Evolutionary conservation across 2,113 vertebrate genomes (phyloP), one percentile per base, ranked within the genome.

Genomic region (Aegotheles bennettii): DNA sequence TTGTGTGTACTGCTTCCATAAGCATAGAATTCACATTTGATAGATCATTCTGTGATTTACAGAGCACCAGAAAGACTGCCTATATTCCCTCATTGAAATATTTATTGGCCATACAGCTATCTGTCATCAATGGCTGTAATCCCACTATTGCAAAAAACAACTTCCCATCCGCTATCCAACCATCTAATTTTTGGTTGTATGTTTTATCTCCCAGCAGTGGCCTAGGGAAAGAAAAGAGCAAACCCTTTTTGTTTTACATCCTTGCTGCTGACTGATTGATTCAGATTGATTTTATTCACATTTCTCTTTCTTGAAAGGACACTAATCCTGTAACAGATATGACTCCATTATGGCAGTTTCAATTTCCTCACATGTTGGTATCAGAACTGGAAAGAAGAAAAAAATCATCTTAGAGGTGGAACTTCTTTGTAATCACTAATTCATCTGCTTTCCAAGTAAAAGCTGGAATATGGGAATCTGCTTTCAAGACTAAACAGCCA

Each of bases 341-440:
- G 12, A 29, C 29, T 70, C 53, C 36, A 17, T 45, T 42, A n/a
- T 5, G 12, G 16, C 40, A 89, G 16, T 63, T 85, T 25, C 35
- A 43, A 51, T 83, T 83, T 91, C 43, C 74, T 51, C 56, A 61
- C 7, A 6, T 21, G 60, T 29, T 48, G 56, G 42, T 60, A 81
- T 35, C 35, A 65, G 10, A 92, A 36, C 28, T 83, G 16, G 26
- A 80, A 90, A 95, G 73, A 16, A 38, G 31, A 56, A 94, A 56
- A 94, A 91, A 65, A 50, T 17, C 4, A 45, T 24, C n/a, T 92
- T 29, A 67, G 29, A 63, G 4, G 23, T 21, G 43, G 54, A 78
- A 95, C 25, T 75, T 74, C 31, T 95, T 86, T 36, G 42, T 47
- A 47, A 94, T 38, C 57, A 77, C 31, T 70, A 86, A 81, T 88